Percentiles rank a stretch among this genome's conserved stretches.
phyloP scores from a whole-genome alignment of 2,888 invertebrate genomes.

The Pammene fasciana region DNA sequence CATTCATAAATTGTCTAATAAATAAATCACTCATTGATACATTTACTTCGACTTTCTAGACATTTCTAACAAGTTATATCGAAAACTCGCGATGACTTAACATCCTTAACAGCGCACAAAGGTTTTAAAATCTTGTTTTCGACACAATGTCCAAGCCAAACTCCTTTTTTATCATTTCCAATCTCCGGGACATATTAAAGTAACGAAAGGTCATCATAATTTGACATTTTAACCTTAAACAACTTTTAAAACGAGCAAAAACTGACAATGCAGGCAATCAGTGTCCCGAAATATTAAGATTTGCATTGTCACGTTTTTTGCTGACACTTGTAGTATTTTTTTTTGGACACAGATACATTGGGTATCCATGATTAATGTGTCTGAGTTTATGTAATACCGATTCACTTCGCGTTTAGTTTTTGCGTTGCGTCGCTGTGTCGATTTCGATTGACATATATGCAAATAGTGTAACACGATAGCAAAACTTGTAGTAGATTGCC shows the following conservation, averaged over 20 bases:
- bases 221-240: slow-evolving; percentile 15
- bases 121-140: background rate
- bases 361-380: background rate
- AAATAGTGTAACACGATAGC: too few species aligned
- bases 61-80: too few species aligned
- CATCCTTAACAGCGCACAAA: background rate
- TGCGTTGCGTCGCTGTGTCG: background rate
- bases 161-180: background rate
- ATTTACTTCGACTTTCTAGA: too few species aligned
- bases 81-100: too few species aligned
- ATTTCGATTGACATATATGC: too few species aligned
- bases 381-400: background rate
- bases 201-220: background rate
- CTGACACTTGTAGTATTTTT: background rate
- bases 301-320: slow-evolving; percentile 19
- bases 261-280: slow-evolving; percentile 17
- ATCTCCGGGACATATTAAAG: slow-evolving; percentile 6
- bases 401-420: background rate
- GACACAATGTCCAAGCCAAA: background rate
- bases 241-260: slow-evolving; percentile 10
- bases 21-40: too few species aligned
- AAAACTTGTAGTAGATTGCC: too few species aligned
- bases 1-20: too few species aligned
- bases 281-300: slow-evolving; percentile 7
- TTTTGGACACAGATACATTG: background rate